A percentile compares a stretch with the other conserved stretches of the same genome.
phyloP scores from a whole-genome alignment of 2,888 invertebrate genomes.

The Metopia argyrocephala region DNA sequence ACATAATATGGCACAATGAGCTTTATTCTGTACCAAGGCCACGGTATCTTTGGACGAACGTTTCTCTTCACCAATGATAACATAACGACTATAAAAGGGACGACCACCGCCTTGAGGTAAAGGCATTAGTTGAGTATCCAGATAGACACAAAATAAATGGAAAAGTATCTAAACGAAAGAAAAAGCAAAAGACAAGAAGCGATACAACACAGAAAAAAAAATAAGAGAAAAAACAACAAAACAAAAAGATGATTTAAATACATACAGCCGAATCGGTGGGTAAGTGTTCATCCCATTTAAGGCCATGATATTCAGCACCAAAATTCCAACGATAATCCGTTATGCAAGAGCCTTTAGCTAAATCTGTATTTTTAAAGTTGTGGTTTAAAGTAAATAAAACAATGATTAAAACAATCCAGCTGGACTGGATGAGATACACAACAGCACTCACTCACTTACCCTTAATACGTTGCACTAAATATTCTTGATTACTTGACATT shows the following conservation, averaged over 20 bases:
- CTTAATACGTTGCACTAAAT: conserved; percentile 87
- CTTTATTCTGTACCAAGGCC: conserved; percentile 76
- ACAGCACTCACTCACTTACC: conserved; percentile 72
- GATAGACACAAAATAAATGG: conserved; percentile 90
- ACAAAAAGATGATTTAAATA: not conserved
- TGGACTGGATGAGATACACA: not conserved
- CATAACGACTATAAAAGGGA: conserved; percentile 81
- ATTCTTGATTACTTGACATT: conserved; percentile 90
- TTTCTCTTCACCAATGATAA: conserved; percentile 77
- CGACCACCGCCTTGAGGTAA: conserved; percentile 83
- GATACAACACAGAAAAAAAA: conserved; percentile 13
- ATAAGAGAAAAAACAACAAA: not conserved
- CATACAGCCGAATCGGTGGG: conserved; percentile 92
- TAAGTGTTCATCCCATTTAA: conserved; percentile 88
- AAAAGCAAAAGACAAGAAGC: not conserved
- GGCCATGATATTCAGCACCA: conserved; percentile 85
- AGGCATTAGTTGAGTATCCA: conserved; percentile 89
- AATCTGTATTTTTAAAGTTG: conserved; percentile 46
- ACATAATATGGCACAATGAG: conserved; percentile 77
- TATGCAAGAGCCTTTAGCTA: conserved; percentile 87
- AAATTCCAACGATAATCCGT: conserved; percentile 93
- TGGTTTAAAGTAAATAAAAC: not conserved
- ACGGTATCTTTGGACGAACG: conserved; percentile 76
- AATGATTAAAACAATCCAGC: not conserved
- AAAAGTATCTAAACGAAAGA: conserved; percentile 84